These are phyloP conservation scores for Vidua macroura DNA, from an alignment of 2,113 vertebrate species.

Conservation along the genomic window DNA sequence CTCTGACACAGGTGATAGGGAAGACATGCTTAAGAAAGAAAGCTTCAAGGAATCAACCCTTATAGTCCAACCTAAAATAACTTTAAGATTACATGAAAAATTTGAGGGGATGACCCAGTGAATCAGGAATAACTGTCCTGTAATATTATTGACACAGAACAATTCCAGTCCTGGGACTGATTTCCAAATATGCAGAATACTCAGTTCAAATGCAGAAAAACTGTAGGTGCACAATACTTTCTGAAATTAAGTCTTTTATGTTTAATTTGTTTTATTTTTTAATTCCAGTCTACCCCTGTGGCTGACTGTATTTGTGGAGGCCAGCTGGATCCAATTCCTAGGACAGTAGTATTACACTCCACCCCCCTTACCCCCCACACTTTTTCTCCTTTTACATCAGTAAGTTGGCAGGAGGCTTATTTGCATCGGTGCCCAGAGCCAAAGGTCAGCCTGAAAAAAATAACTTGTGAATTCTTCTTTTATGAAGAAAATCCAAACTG, in stretches of 20 bases:
- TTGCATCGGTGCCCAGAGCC: slow-evolving; percentile 34
- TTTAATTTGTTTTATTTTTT: background rate
- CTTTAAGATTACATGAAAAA: background rate
- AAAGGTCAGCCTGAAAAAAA: slow-evolving; percentile 53
- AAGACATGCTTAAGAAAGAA: background rate
- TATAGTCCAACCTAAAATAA: background rate
- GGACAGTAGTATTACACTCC: slow-evolving; percentile 29
- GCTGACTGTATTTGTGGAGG: background rate
- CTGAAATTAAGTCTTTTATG: background rate
- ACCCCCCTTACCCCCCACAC: rapidly evolving
- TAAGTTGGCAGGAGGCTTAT: slow-evolving; percentile 50
- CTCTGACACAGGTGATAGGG: background rate
- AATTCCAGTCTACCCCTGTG: rapidly evolving
- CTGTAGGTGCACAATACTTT: background rate
- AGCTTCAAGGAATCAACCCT: background rate
- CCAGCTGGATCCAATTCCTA: slow-evolving; percentile 58
- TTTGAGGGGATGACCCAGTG: background rate
- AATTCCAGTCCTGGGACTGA: background rate
- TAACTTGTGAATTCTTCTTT: background rate
- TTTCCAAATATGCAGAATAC: background rate
- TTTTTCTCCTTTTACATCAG: slow-evolving; percentile 53
- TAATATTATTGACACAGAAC: background rate
- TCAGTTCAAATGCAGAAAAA: slow-evolving; percentile 7
- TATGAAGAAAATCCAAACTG: slow-evolving; percentile 34
- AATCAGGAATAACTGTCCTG: background rate